A percentile compares a stretch with the other conserved stretches of the same genome.
These are phyloP conservation scores for Cheirogaleus major DNA, from an alignment of 2,797 vertebrate genomes.

Conservation along the genomic window DNA sequence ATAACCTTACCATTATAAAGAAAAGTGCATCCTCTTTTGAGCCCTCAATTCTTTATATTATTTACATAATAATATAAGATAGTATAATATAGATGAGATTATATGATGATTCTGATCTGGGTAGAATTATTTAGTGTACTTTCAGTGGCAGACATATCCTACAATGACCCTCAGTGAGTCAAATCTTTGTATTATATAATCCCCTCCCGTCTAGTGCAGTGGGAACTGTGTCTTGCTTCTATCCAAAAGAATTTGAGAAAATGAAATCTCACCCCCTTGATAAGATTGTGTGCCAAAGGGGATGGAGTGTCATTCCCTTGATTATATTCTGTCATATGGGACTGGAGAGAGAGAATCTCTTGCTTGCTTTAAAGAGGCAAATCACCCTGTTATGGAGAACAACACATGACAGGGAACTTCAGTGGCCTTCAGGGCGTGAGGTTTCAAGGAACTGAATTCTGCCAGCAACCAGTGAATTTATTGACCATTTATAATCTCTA, in stretches of 20 bases:
- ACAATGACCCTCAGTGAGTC: background rate
- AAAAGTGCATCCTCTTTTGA: background rate
- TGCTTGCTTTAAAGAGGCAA: background rate
- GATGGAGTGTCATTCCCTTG: background rate
- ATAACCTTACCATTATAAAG: slow-evolving; percentile 2
- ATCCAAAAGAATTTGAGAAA: background rate
- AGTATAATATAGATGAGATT: background rate
- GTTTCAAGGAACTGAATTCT: background rate
- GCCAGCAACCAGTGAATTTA: background rate
- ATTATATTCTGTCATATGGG: background rate
- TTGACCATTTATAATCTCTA: background rate
- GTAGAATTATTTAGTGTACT: background rate
- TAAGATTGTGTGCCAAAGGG: background rate
- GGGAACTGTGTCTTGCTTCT: background rate
- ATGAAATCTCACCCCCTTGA: background rate
- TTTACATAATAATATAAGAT: background rate
- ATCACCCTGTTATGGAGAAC: background rate
- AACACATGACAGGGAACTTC: background rate
- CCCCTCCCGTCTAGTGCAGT: background rate
- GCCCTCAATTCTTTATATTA: background rate
- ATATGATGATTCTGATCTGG: background rate
- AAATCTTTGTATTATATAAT: background rate
- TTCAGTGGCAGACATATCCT: background rate
- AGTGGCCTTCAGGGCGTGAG: background rate
- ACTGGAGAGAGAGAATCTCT: background rate